phyloP scores from a whole-genome alignment of 2,113 vertebrate species.

The Origma solitaria region DNA sequence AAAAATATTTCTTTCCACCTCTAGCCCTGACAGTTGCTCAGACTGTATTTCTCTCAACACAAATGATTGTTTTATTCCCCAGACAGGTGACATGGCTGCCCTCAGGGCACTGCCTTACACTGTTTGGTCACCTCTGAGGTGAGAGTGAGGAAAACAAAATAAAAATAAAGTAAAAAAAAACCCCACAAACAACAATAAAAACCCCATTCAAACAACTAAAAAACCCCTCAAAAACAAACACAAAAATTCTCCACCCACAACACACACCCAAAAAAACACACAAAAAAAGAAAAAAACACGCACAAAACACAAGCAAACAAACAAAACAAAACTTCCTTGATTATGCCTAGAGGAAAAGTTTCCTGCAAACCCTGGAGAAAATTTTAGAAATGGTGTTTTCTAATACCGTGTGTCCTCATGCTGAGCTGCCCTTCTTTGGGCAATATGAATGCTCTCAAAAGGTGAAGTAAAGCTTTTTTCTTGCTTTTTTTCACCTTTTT shows the following conservation, averaged over 20 bases:
- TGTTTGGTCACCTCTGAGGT: not conserved
- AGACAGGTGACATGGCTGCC: not conserved
- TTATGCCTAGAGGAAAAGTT: not conserved
- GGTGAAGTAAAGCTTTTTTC: not conserved
- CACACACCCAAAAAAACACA: not conserved
- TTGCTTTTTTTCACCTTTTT: fast-evolving
- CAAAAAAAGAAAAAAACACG: not conserved
- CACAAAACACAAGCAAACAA: not conserved
- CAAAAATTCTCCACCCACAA: not conserved
- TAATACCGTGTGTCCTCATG: not conserved
- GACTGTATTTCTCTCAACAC: not conserved
- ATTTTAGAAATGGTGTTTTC: not conserved
- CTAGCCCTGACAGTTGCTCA: not conserved
- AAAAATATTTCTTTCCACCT: not conserved
- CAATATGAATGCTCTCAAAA: not conserved
- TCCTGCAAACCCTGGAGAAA: not conserved
- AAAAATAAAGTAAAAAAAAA: not conserved
- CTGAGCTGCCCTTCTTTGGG: not conserved
- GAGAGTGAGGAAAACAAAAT: not conserved
- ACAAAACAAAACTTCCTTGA: not conserved
- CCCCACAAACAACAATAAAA: not conserved
- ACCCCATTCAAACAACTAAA: not conserved
- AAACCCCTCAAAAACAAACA: not conserved
- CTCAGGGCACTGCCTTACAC: not conserved
- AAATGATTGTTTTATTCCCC: not conserved